Percentiles rank a stretch among this genome's conserved stretches.
Evolutionary conservation across 2,888 invertebrate species (phyloP).

Genomic region (Leuctra nigra): DNA sequence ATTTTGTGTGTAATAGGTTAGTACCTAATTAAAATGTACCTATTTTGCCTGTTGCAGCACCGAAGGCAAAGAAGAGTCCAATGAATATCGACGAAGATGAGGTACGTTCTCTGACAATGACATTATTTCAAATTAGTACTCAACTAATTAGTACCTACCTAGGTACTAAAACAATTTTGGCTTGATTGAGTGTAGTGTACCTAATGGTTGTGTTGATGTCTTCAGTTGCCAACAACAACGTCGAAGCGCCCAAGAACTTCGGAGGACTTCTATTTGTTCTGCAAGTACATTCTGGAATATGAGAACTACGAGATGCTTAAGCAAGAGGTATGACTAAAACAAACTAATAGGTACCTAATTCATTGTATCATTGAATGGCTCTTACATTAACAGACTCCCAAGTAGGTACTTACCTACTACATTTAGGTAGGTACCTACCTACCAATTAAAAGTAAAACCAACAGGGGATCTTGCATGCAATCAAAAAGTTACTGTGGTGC

Average conservation of each 20-base stretch:
- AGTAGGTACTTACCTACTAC: no score
- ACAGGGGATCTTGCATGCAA: no score
- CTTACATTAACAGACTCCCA: no score
- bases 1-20: no score
- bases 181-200: neutral
- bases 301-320: constrained; percentile 45
- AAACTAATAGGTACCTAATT: no score
- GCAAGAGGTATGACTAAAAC: constrained; percentile 43
- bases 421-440: no score
- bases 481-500: no score
- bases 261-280: constrained; percentile 48
- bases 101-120: neutral
- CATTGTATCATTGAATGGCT: no score
- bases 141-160: no score
- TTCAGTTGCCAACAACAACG: constrained; percentile 19
- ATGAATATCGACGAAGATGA: constrained; percentile 10
- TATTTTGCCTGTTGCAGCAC: constrained; percentile 12
- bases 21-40: no score
- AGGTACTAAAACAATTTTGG: neutral
- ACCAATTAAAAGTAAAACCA: no score
- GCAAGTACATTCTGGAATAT: constrained; percentile 47
- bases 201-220: neutral
- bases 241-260: constrained; percentile 41
- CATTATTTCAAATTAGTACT: no score
- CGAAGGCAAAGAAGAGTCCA: constrained; percentile 14